phyloP scores from a whole-genome alignment of 2,888 invertebrate genomes.

The Leucoma salicis region DNA sequence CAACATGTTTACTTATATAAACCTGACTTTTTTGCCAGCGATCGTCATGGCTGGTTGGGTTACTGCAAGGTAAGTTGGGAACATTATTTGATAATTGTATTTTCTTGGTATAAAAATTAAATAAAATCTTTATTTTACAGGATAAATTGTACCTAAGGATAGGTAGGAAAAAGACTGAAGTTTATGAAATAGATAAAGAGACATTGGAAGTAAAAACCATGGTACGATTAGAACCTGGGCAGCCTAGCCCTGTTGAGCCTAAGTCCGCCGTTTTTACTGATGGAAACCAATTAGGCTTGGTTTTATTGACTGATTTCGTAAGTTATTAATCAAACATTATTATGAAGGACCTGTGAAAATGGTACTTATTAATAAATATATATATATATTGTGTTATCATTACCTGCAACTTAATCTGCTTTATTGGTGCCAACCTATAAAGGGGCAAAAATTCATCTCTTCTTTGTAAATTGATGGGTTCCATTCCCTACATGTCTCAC shows the following conservation, averaged over 20 bases:
- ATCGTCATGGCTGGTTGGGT: slow-evolving; percentile 91
- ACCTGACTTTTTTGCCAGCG: slow-evolving; percentile 89
- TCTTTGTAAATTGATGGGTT: too few relatives aligned
- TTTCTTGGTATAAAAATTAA: background rate
- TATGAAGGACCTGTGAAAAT: too few relatives aligned
- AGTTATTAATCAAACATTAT: slow-evolving; percentile 40
- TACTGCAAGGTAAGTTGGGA: slow-evolving; percentile 87
- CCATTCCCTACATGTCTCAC: too few relatives aligned
- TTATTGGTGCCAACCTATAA: too few relatives aligned
- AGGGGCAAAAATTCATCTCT: too few relatives aligned
- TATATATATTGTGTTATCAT: too few relatives aligned
- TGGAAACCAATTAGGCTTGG: slow-evolving; percentile 76
- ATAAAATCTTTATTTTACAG: slow-evolving; percentile 58
- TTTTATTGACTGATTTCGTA: slow-evolving; percentile 69
- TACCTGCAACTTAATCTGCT: too few relatives aligned
- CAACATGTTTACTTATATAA: slow-evolving; percentile 94
- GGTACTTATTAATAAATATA: too few relatives aligned
- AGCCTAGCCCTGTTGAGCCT: slow-evolving; percentile 49
- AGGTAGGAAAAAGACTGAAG: slow-evolving; percentile 73
- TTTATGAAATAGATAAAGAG: slow-evolving; percentile 71
- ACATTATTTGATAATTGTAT: background rate
- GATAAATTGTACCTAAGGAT: slow-evolving; percentile 91
- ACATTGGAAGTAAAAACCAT: slow-evolving; percentile 59
- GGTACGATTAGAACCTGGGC: slow-evolving; percentile 59
- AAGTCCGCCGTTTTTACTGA: slow-evolving; percentile 72